Conservation (phyloP, 2,888 invertebrate species). For the Drosophila barbarae region DNA sequence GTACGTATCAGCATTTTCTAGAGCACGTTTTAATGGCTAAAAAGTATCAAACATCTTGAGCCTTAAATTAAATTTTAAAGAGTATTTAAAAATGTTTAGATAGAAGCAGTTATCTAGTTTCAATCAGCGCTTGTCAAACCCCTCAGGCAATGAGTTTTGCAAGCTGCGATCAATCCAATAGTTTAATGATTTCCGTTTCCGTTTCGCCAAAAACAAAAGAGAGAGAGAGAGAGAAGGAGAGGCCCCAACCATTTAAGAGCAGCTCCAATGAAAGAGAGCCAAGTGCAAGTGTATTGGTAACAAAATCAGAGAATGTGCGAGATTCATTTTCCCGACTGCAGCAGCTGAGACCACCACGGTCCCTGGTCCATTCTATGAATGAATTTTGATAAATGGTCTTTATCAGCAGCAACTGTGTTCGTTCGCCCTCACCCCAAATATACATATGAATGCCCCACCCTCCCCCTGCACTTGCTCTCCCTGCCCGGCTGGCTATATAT, state of each 20-base stretch:
- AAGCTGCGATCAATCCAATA: slow-evolving; percentile 38
- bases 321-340: slow-evolving; percentile 25
- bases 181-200: slow-evolving; percentile 67
- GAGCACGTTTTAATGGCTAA: not conserved
- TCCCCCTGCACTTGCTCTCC: slow-evolving; percentile 18
- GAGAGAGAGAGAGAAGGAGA: not conserved
- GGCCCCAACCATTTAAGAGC: slow-evolving; percentile 21
- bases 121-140: slow-evolving; percentile 41
- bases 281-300: not conserved
- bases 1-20: not conserved
- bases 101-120: not conserved
- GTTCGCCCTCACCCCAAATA: slow-evolving; percentile 18
- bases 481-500: slow-evolving; percentile 15
- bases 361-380: slow-evolving; percentile 61
- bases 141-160: slow-evolving; percentile 32
- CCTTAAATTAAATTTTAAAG: not conserved
- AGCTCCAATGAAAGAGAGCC: slow-evolving; percentile 30
- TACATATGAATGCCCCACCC: slow-evolving; percentile 1
- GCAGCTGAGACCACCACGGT: slow-evolving; percentile 28
- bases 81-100: not conserved
- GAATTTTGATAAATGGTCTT: slow-evolving; percentile 73
- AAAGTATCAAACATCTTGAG: not conserved
- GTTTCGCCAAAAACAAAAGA: slow-evolving; percentile 24
- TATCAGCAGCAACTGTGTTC: slow-evolving; percentile 60
- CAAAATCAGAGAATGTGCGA: slow-evolving; percentile 12